Evolutionary conservation across 1,140 invertebrate genomes (phyloP).

Genomic region (Caenorhabditis briggsae): DNA sequence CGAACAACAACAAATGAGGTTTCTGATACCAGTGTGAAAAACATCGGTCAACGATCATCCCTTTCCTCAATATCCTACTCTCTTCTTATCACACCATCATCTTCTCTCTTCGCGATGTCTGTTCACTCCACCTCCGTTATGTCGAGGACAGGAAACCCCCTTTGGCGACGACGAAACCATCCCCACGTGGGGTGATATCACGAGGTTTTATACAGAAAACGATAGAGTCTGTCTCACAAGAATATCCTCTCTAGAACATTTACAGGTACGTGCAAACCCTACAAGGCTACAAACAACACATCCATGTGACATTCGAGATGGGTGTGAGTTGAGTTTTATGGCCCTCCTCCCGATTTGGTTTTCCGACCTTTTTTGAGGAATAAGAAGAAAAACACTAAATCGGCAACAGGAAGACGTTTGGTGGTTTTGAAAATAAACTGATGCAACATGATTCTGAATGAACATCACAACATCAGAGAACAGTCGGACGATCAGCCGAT

Average conservation of each 20-base stretch:
- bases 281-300: slow-evolving; percentile 38
- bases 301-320: not conserved
- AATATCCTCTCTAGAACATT: too few species aligned
- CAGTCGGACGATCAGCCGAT: slow-evolving; percentile 20
- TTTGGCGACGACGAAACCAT: slow-evolving; percentile 33
- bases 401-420: slow-evolving; percentile 1
- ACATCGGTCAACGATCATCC: slow-evolving; percentile 10
- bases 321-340: not conserved
- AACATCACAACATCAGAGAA: slow-evolving; percentile 53
- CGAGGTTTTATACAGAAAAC: slow-evolving; percentile 1
- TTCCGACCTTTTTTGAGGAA: slow-evolving; percentile 32
- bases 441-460: slow-evolving; percentile 52
- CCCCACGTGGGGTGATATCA: slow-evolving; percentile 44
- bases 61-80: not conserved
- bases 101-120: not conserved
- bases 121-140: not conserved
- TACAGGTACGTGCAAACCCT: slow-evolving; percentile 38
- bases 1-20: slow-evolving; percentile 23
- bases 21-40: not conserved
- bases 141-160: slow-evolving; percentile 23
- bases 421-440: slow-evolving; percentile 7
- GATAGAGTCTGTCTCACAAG: not conserved
- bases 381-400: not conserved
- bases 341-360: slow-evolving; percentile 27
- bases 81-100: slow-evolving; percentile 29